Evolutionary conservation across 2,113 vertebrate genomes (phyloP), one percentile per base, ranked within the genome.

Genomic region (Potamarius usumacintae): DNA sequence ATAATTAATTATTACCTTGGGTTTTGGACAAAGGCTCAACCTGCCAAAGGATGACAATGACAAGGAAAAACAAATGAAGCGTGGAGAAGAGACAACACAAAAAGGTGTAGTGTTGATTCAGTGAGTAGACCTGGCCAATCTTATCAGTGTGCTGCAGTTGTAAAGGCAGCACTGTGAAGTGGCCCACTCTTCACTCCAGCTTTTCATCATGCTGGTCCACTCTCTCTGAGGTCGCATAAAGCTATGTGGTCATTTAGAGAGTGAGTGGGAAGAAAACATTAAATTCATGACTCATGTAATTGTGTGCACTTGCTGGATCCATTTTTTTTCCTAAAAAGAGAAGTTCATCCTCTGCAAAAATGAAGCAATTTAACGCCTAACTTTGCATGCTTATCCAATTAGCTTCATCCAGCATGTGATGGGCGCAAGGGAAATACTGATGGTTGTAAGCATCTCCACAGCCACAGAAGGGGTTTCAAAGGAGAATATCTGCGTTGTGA

Each of bases 311-410:
- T 91, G 92, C 90, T 90, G 90, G 91, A 91, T 91, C 93, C 92
- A 92, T 90, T 94, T 93, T 93, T 91, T 93, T 92, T 92, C 90
- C 93, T 94, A 88, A 92, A 93, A 93, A 89, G 69, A 85, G 87
- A 90, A 91, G 91, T 92, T 91, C 92, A 92, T 92, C 91, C 89
- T 89, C 90, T 52, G 91, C 89, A 90, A 85, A 88, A 91, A 92
- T 90, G 90, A 93, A 93, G 89, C 92, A 94, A 95, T 95, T 94
- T 94, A 90, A 93, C 93, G 92, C 91, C 92, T 94, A 94, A 93
- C 91, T 94, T 92, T 92, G 92, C 94, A 92, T 92, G 93, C 92
- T 94, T 94, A 95, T 95, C 93, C 94, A 95, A 94, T 95, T 94
- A 95, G 92, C 93, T 93, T 94, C 91, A 94, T 92, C 94, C 93